These are phyloP conservation scores for Semnornis frantzii DNA, from an alignment of 2,113 vertebrate species.

Conservation along the genomic window DNA sequence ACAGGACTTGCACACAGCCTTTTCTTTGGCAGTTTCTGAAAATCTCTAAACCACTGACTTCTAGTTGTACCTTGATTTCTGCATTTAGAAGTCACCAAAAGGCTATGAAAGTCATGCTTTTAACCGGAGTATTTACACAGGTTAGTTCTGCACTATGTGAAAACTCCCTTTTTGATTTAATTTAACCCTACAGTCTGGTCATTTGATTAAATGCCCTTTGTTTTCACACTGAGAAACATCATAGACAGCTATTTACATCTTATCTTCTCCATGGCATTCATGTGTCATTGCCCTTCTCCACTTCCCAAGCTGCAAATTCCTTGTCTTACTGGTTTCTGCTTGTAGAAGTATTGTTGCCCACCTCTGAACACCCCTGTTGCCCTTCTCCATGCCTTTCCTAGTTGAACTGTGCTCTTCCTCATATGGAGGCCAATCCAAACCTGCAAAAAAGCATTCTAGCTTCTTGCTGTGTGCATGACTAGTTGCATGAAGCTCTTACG, in stretches of 20 bases:
- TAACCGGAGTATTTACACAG: neutral
- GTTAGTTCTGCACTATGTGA: neutral
- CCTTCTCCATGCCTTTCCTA: neutral
- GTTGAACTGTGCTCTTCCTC: neutral
- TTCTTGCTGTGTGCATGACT: neutral
- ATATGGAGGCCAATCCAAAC: neutral
- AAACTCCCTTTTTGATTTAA: rapidly evolving
- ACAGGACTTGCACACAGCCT: neutral
- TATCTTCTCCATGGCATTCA: neutral
- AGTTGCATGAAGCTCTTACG: neutral
- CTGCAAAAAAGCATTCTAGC: neutral
- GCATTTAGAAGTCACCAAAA: neutral
- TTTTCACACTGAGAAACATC: neutral
- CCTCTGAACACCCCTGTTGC: neutral
- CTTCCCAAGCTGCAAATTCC: neutral
- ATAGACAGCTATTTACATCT: neutral
- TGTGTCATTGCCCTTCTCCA: neutral
- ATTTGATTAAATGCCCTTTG: neutral
- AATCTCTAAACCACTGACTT: neutral
- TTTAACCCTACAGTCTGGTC: neutral
- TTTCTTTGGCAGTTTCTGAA: neutral
- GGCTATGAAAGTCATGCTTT: neutral
- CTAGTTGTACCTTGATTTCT: neutral
- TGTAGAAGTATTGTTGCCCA: neutral
- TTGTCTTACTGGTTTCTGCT: neutral